These are phyloP conservation scores for Novumbra hubbsi DNA, from an alignment of 2,797 vertebrate species.

Conservation along the genomic window DNA sequence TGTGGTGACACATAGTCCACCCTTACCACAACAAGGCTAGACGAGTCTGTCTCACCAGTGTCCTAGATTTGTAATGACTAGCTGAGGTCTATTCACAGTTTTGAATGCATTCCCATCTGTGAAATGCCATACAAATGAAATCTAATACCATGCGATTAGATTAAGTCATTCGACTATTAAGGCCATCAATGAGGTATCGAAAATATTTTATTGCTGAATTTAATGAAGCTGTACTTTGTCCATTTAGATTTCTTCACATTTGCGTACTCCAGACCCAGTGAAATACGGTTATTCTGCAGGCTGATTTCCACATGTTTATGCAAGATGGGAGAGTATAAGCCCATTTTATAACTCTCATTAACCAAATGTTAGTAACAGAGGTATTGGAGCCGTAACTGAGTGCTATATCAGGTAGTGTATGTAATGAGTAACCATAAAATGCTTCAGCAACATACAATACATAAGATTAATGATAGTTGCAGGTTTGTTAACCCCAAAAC, in stretches of 20 bases:
- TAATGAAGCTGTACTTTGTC: conserved; percentile 75
- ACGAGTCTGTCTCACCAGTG: conserved; percentile 36
- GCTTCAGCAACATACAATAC: conserved; percentile 28
- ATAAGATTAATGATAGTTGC: conserved; percentile 42
- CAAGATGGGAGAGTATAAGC: conserved; percentile 37
- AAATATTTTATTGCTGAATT: conserved; percentile 79
- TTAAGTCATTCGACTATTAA: conserved; percentile 76
- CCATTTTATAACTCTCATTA: conserved; percentile 29
- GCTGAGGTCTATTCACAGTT: conserved; percentile 65
- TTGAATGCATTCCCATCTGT: conserved; percentile 74
- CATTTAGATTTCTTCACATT: conserved; percentile 66
- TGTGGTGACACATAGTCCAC: conserved; percentile 56
- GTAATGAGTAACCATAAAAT: conserved; percentile 43
- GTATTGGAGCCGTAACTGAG: background rate
- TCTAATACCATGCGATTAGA: conserved; percentile 72
- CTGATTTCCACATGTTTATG: conserved; percentile 45
- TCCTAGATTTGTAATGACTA: conserved; percentile 66
- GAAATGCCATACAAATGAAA: conserved; percentile 81
- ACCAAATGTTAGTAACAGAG: background rate
- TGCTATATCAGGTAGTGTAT: conserved; percentile 26
- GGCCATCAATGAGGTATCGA: conserved; percentile 79
- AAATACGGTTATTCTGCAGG: conserved; percentile 55
- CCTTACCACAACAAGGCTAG: conserved; percentile 45
- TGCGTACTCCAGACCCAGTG: conserved; percentile 56
- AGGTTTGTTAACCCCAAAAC: conserved; percentile 53